These are phyloP conservation scores for Pterostichus niger DNA, from an alignment of 2,888 invertebrate genomes.

Conservation along the genomic window DNA sequence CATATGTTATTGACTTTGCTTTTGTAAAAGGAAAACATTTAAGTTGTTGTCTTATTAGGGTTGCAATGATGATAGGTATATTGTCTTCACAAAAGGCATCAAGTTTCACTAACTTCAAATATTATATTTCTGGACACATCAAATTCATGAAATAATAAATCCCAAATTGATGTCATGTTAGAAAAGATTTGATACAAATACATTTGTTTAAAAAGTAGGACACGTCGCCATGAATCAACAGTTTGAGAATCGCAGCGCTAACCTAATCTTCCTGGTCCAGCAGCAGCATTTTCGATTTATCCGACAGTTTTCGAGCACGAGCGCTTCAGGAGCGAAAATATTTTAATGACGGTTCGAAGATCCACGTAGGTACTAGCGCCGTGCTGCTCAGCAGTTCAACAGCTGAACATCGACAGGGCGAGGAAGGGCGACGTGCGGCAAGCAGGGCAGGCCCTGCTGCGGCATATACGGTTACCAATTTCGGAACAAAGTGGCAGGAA, in stretches of 20 bases:
- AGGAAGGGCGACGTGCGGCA: not conserved
- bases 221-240: not conserved
- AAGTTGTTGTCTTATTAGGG: too few relatives aligned
- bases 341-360: constrained; percentile 63
- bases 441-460: constrained; percentile 4
- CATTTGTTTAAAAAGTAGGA: not conserved
- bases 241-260: not conserved
- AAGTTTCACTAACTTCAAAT: too few relatives aligned
- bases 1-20: too few relatives aligned
- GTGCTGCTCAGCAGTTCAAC: constrained; percentile 10
- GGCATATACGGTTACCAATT: constrained; percentile 64
- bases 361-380: constrained; percentile 25
- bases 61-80: too few relatives aligned
- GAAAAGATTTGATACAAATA: not conserved
- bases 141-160: too few relatives aligned
- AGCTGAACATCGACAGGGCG: constrained; percentile 3
- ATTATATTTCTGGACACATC: too few relatives aligned
- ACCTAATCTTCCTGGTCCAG: not conserved
- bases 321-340: constrained; percentile 51
- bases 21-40: too few relatives aligned
- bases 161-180: too few relatives aligned
- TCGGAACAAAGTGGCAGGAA: constrained; percentile 64
- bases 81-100: too few relatives aligned
- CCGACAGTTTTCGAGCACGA: constrained; percentile 32
- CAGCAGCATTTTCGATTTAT: constrained; percentile 41